Conservation (phyloP, 1,140 invertebrate species). For the Aleiodes sp. region DNA sequence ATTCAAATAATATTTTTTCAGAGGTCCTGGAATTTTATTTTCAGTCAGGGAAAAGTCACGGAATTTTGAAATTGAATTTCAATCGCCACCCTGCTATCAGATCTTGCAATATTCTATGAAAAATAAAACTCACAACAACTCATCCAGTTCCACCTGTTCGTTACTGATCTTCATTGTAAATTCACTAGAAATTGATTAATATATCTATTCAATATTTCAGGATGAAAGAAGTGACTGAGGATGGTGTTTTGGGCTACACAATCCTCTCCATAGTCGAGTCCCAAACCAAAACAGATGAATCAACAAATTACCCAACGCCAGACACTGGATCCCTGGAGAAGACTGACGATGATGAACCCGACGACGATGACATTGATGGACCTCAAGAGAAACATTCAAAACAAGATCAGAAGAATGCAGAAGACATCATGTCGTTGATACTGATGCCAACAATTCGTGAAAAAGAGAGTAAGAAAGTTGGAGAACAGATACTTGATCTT, state of each 20-base stretch:
- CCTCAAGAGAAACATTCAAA: slow-evolving; percentile 54
- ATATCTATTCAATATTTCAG: slow-evolving; percentile 41
- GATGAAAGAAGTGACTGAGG: slow-evolving; percentile 62
- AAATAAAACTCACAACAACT: too few species aligned
- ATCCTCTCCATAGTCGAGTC: slow-evolving; percentile 56
- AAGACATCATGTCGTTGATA: slow-evolving; percentile 77
- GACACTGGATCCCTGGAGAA: slow-evolving; percentile 47
- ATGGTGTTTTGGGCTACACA: slow-evolving; percentile 63
- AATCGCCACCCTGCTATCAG: too few species aligned
- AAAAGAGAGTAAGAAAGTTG: slow-evolving; percentile 94
- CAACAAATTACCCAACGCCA: slow-evolving; percentile 46
- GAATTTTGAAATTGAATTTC: too few species aligned
- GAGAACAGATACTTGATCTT: slow-evolving; percentile 94
- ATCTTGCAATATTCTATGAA: too few species aligned
- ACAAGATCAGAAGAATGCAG: slow-evolving; percentile 54
- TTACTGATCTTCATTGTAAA: too few species aligned
- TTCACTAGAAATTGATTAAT: too few species aligned
- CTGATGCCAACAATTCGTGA: slow-evolving; percentile 94
- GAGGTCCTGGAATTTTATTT: too few species aligned
- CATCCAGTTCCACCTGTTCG: too few species aligned
- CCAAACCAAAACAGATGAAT: slow-evolving; percentile 48
- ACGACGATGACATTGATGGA: slow-evolving; percentile 30
- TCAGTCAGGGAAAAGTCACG: too few species aligned
- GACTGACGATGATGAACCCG: slow-evolving; percentile 45
- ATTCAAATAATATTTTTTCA: too few species aligned